A percentile compares a stretch with the other conserved stretches of the same genome.
Evolutionary conservation across 2,797 vertebrate genomes (phyloP).

Genomic region (Sorex maritimensis): DNA sequence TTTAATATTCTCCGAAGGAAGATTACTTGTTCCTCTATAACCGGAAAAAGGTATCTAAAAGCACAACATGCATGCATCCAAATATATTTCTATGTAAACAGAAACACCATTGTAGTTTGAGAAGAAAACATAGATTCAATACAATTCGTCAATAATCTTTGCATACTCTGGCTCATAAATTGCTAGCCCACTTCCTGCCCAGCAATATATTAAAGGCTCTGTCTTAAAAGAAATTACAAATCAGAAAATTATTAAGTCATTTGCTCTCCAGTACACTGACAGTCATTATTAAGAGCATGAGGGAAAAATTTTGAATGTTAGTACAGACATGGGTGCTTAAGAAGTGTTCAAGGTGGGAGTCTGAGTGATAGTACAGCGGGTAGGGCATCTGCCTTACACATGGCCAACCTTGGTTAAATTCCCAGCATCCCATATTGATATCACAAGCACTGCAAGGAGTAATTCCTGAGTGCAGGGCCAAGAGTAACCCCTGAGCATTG

Average conservation of each 20-base stretch:
- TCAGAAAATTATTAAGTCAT: background rate
- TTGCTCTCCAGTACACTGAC: slow-evolving; percentile 9
- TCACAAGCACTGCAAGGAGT: too few species aligned
- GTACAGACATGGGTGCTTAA: too few species aligned
- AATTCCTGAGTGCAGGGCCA: too few species aligned
- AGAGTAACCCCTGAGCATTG: too few species aligned
- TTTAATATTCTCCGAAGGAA: slow-evolving; percentile 96
- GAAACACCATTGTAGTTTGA: background rate
- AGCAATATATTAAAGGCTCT: background rate
- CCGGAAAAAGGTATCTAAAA: slow-evolving; percentile 98
- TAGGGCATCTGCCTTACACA: too few species aligned
- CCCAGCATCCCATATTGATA: too few species aligned
- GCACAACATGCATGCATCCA: slow-evolving; percentile 34
- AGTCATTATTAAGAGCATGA: slow-evolving; percentile 17
- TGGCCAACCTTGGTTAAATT: too few species aligned
- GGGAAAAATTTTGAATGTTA: too few species aligned
- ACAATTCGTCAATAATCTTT: slow-evolving; percentile 35
- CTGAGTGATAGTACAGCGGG: too few species aligned
- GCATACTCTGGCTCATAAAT: background rate
- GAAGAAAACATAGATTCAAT: slow-evolving; percentile 64
- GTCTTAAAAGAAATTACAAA: slow-evolving; percentile 41
- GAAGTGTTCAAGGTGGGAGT: too few species aligned
- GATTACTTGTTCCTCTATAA: slow-evolving; percentile 97
- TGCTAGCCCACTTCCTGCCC: background rate
- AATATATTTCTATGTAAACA: slow-evolving; percentile 71